Evolutionary conservation across 2,888 invertebrate genomes (phyloP).

Genomic region (Leptinotarsa haldemani): DNA sequence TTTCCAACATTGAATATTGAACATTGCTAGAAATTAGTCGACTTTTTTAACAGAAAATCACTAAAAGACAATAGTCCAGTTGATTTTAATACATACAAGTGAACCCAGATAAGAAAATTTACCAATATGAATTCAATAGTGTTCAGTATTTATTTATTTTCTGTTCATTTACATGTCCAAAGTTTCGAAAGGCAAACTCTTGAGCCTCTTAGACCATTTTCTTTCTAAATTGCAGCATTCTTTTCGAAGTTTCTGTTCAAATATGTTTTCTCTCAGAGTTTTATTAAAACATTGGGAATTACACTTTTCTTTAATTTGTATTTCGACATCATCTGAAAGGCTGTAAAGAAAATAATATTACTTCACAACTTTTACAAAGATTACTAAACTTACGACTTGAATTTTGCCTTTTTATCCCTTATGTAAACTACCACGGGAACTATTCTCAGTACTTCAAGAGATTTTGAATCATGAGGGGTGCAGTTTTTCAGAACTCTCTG

Average conservation of each 20-base stretch:
- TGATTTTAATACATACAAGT: too few species aligned
- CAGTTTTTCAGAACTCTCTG: constrained; percentile 16
- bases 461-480: constrained; percentile 12
- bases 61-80: too few species aligned
- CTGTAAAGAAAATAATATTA: constrained; percentile 13
- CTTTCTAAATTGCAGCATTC: constrained; percentile 30
- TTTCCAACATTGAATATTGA: too few species aligned
- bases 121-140: background rate
- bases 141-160: background rate
- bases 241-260: constrained; percentile 30
- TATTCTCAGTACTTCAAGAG: constrained; percentile 35
- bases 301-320: constrained; percentile 21
- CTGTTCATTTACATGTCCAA: background rate
- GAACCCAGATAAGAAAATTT: too few species aligned
- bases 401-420: constrained; percentile 32
- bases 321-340: constrained; percentile 31
- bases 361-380: background rate
- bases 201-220: constrained; percentile 33
- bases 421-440: constrained; percentile 42
- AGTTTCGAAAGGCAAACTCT: constrained; percentile 19
- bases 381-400: constrained; percentile 37
- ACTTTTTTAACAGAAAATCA: too few species aligned
- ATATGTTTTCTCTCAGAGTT: constrained; percentile 18
- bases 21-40: too few species aligned
- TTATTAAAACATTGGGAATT: constrained; percentile 7